Evolutionary conservation across 2,113 vertebrate species (phyloP), one percentile per base, ranked within the genome.

Genomic region (Grallaria varia): DNA sequence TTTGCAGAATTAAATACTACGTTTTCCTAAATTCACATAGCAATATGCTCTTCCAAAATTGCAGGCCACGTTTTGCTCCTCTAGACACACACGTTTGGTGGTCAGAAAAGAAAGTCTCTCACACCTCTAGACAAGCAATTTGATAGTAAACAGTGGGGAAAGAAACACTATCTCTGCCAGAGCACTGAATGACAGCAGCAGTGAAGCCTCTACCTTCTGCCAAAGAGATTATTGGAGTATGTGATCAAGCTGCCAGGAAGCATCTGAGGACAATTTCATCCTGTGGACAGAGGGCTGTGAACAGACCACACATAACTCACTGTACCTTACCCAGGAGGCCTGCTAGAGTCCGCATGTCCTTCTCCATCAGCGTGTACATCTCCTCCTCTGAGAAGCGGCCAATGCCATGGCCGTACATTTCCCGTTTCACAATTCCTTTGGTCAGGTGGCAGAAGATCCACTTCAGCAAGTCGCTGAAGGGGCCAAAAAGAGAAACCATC

Each of bases 331-430:
- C 99, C 96, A 99, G 96, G 83, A 99, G 98, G 42, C 98, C 98
- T 33, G 99, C 99, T 82, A 99, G 98, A 4, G 99, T 99, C 87
- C 99, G 97, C 99, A 99, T 98, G 98, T 99, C 99, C 97, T 99
- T 99, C 98, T 99, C 99, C 99, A 99, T 99, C 97, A 99, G 98
- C 2, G 92, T 93, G 97, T 99, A 99, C 90, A 99, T 99, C 96
- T 99, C 99, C 67, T 99, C 99, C 95, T 98, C 98, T 1, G 99
- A 99, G 97, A 99, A 99, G 91, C 99, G 99, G 62, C 99, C 99
- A 9, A 99, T 99, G 94, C 99, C 99, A 1, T 99, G 99, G 93
- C 99, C 99, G 3, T 99, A 99, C 99, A 99, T 99, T 86, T 99
- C 99, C 47, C 99, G 98, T 91, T 98, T 99, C 94, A 99, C 99